phyloP scores from a whole-genome alignment of 2,888 invertebrate genomes.

The Protonemura montana region DNA sequence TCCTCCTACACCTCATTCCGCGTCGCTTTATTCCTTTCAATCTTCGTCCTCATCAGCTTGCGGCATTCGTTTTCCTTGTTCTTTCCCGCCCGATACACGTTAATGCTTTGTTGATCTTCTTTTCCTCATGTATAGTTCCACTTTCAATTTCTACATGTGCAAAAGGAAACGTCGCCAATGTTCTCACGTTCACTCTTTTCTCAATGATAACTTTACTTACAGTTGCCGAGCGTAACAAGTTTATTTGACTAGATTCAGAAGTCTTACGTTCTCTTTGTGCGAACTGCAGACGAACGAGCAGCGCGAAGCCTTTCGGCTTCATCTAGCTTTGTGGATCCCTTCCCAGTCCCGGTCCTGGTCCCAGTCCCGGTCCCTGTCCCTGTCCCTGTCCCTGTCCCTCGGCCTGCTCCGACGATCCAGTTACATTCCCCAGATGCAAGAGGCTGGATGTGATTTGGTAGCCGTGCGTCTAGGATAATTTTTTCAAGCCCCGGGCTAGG shows the following conservation, averaged over 20 bases:
- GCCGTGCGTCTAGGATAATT: neutral
- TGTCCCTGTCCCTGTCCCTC: neutral
- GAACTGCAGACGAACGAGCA: neutral
- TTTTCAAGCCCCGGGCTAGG: neutral
- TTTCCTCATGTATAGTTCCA: neutral
- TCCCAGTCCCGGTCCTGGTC: neutral
- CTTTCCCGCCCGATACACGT: conserved; percentile 24
- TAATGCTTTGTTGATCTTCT: conserved; percentile 38
- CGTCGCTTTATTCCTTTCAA: neutral
- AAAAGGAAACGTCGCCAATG: neutral
- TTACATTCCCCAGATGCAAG: neutral
- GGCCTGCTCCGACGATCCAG: neutral
- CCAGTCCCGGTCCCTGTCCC: neutral
- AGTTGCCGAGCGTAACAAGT: neutral
- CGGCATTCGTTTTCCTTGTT: neutral
- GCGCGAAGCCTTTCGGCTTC: neutral
- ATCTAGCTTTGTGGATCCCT: neutral
- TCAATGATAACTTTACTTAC: neutral
- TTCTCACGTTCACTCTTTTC: conserved; percentile 16
- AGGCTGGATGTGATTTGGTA: neutral
- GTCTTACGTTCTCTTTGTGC: neutral
- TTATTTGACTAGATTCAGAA: conserved; percentile 12
- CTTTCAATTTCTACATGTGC: neutral
- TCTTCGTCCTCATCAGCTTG: neutral
- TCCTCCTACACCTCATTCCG: conserved; percentile 16